These are phyloP conservation scores for Chaetorhynchus papuensis DNA, from an alignment of 2,113 vertebrate genomes.

Conservation along the genomic window DNA sequence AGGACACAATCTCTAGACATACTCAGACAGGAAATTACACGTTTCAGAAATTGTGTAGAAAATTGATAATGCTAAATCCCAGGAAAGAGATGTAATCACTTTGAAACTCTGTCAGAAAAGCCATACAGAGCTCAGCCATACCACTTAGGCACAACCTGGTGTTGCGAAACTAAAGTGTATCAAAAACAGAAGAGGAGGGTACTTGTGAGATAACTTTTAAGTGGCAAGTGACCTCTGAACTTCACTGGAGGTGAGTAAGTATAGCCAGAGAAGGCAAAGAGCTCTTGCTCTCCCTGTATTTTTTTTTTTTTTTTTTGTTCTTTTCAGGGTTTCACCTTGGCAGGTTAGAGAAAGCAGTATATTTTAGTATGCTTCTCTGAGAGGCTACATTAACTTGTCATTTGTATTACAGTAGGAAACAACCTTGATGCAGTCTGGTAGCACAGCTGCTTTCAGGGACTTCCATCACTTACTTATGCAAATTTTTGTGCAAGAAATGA, in stretches of 20 bases:
- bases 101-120: neutral
- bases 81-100: neutral
- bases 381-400: neutral
- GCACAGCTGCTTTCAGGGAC: neutral
- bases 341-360: neutral
- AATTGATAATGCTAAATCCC: neutral
- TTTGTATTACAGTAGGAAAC: neutral
- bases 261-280: neutral
- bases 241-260: neutral
- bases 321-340: neutral
- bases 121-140: neutral
- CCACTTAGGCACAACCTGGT: neutral
- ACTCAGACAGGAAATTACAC: neutral
- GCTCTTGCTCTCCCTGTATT: accelerated
- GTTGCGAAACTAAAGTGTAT: neutral
- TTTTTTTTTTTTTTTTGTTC: neutral
- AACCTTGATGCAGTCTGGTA: neutral
- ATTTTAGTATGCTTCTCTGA: neutral
- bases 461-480: neutral
- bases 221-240: neutral
- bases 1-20: neutral
- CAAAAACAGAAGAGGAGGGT: neutral
- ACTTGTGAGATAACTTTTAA: neutral
- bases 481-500: neutral
- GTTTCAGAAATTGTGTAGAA: neutral